These are phyloP conservation scores for Nyctibius bracteatus DNA, from an alignment of 2,113 vertebrate species.

Conservation along the genomic window DNA sequence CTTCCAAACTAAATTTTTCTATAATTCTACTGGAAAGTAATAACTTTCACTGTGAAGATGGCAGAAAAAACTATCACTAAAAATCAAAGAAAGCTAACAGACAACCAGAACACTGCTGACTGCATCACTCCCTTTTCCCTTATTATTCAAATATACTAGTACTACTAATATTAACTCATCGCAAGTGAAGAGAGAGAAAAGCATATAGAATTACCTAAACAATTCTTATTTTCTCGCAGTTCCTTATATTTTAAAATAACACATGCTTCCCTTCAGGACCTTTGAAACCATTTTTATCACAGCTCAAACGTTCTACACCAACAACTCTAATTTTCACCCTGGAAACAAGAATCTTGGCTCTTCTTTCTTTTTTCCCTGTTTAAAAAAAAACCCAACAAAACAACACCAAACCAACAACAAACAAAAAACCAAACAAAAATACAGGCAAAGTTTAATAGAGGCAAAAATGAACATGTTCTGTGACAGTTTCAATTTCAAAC, in stretches of 20 bases:
- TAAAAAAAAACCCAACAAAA: background rate
- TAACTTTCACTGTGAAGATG: background rate
- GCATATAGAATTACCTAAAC: slow-evolving; percentile 14
- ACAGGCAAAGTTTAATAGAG: background rate
- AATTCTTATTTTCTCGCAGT: slow-evolving; percentile 6
- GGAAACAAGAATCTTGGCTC: background rate
- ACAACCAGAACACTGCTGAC: background rate
- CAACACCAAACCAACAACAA: background rate
- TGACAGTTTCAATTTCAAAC: background rate
- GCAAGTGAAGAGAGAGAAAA: background rate
- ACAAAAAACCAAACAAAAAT: background rate
- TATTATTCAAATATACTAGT: background rate
- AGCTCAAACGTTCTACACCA: background rate
- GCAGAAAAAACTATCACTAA: background rate
- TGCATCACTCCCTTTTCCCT: background rate
- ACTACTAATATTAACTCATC: slow-evolving; percentile 32
- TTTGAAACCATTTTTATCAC: slow-evolving; percentile 33
- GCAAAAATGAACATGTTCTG: background rate
- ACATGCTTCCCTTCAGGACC: background rate
- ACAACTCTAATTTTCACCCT: background rate
- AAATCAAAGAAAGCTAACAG: background rate
- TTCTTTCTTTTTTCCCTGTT: background rate
- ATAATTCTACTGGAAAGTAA: background rate
- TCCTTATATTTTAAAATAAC: slow-evolving; percentile 3
- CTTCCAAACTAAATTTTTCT: background rate